These are phyloP conservation scores for Setipinna tenuifilis DNA, from an alignment of 2,797 vertebrate genomes.

Conservation along the genomic window DNA sequence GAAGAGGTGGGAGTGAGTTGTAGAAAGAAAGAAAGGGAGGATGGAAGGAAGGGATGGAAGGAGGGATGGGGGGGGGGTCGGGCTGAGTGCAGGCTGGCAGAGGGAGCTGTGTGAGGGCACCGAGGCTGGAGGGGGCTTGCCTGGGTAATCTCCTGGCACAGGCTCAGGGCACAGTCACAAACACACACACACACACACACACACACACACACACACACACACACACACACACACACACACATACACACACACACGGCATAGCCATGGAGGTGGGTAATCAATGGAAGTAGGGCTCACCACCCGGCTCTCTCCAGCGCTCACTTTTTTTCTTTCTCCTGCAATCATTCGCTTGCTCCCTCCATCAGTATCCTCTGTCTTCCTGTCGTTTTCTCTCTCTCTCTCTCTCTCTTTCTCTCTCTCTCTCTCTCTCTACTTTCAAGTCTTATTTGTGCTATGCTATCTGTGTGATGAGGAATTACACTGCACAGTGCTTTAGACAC, in stretches of 20 bases:
- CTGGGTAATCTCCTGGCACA: conserved; percentile 86
- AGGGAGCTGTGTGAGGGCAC: conserved; percentile 6
- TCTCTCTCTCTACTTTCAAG: conserved; percentile 21
- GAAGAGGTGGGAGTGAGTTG: not conserved
- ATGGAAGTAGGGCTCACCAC: conserved; percentile 79
- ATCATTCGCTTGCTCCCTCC: conserved; percentile 31
- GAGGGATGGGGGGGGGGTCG: conserved; percentile 17
- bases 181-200: conserved; percentile 71
- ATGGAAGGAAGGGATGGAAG: conserved; percentile 59
- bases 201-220: conserved; percentile 87
- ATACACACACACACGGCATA: conserved; percentile 64
- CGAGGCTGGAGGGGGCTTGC: conserved; percentile 66
- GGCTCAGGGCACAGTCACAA: conserved; percentile 83
- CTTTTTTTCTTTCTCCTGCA: conserved; percentile 38
- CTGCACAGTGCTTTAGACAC: conserved; percentile 4
- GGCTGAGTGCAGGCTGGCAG: not conserved
- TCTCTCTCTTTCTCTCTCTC: not conserved
- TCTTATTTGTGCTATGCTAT: not conserved
- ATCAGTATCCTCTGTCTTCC: not conserved
- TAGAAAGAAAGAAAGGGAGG: conserved; percentile 42
- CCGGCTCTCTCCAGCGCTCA: conserved; percentile 53
- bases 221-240: conserved; percentile 86
- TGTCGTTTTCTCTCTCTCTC: not conserved
- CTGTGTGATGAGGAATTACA: not conserved
- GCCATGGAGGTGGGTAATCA: conserved; percentile 87